A percentile compares a stretch with the other conserved stretches of the same genome.
These are phyloP conservation scores for Drosophila neoperkinsi DNA, from an alignment of 2,888 invertebrate genomes.

Conservation along the genomic window DNA sequence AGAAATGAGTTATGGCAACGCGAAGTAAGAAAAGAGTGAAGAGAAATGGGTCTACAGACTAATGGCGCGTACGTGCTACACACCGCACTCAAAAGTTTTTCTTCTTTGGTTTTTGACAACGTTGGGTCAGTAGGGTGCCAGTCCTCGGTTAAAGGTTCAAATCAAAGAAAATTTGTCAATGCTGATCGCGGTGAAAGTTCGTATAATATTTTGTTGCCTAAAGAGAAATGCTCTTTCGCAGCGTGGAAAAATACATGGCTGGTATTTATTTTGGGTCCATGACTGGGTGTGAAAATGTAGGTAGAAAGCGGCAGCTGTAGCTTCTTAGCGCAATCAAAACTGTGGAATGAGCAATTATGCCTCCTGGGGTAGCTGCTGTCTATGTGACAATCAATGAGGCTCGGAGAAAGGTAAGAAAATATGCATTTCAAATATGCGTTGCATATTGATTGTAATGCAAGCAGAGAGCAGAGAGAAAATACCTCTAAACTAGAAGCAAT, in stretches of 20 bases:
- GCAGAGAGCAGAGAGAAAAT: neutral
- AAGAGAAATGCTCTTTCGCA: slow-evolving; percentile 7
- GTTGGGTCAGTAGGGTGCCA: slow-evolving; percentile 53
- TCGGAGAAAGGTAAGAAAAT: slow-evolving; percentile 15
- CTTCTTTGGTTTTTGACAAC: slow-evolving; percentile 5
- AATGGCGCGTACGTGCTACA: slow-evolving; percentile 71
- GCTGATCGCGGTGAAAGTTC: slow-evolving; percentile 67
- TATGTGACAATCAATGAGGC: slow-evolving; percentile 32
- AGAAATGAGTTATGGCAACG: slow-evolving; percentile 72
- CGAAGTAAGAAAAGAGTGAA: slow-evolving; percentile 10
- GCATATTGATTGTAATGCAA: slow-evolving; percentile 26
- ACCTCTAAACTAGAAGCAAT: no score
- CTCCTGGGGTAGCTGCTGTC: slow-evolving; percentile 16
- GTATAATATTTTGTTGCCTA: slow-evolving; percentile 25
- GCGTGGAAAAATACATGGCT: slow-evolving; percentile 49
- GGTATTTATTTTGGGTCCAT: slow-evolving; percentile 8
- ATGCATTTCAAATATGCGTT: slow-evolving; percentile 27
- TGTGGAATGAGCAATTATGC: slow-evolving; percentile 21
- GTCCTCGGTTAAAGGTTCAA: slow-evolving; percentile 63
- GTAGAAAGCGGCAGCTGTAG: slow-evolving; percentile 51
- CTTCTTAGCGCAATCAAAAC: slow-evolving; percentile 33
- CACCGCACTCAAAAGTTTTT: slow-evolving; percentile 55
- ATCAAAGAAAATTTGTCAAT: slow-evolving; percentile 65
- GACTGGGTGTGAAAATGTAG: slow-evolving; percentile 45
- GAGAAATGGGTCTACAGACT: slow-evolving; percentile 38